A percentile compares a stretch with the other conserved stretches of the same genome.
These are phyloP conservation scores for Micronycteris hirsuta DNA, from an alignment of 2,113 vertebrate genomes.

Conservation along the genomic window DNA sequence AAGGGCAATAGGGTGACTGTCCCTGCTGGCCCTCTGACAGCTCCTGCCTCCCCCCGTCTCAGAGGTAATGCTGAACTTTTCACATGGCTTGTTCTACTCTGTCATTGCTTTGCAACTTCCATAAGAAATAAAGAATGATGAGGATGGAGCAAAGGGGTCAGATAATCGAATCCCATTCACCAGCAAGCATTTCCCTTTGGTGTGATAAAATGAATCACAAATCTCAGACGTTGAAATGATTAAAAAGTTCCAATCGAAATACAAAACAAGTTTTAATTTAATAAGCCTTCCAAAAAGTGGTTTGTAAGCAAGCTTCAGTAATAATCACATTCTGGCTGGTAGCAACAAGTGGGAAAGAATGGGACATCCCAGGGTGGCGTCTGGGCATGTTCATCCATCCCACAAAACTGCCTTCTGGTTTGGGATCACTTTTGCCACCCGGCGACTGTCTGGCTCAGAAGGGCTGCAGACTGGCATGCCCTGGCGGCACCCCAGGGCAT, in stretches of 20 bases:
- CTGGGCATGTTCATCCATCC: neutral
- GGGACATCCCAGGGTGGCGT: neutral
- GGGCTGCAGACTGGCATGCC: neutral
- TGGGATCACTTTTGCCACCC: conserved; percentile 38
- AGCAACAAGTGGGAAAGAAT: conserved; percentile 6
- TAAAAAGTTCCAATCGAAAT: conserved; percentile 40
- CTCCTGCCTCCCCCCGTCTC: neutral
- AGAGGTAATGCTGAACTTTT: neutral
- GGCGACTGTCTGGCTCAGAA: conserved; percentile 4
- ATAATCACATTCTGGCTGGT: conserved; percentile 37
- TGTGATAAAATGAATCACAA: neutral
- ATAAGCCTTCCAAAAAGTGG: neutral
- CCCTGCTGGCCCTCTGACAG: neutral
- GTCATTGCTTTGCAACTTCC: neutral
- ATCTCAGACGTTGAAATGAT: neutral
- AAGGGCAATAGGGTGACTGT: neutral
- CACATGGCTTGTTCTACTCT: neutral
- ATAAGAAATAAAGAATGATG: neutral
- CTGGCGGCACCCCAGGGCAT: neutral
- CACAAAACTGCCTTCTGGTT: conserved; percentile 53
- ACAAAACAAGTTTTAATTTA: conserved; percentile 44
- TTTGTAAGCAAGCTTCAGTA: conserved; percentile 19
- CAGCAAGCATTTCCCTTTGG: neutral
- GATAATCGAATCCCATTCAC: neutral
- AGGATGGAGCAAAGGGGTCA: neutral